These are phyloP conservation scores for Saccopteryx leptura DNA, from an alignment of 2,113 vertebrate genomes.

Conservation along the genomic window DNA sequence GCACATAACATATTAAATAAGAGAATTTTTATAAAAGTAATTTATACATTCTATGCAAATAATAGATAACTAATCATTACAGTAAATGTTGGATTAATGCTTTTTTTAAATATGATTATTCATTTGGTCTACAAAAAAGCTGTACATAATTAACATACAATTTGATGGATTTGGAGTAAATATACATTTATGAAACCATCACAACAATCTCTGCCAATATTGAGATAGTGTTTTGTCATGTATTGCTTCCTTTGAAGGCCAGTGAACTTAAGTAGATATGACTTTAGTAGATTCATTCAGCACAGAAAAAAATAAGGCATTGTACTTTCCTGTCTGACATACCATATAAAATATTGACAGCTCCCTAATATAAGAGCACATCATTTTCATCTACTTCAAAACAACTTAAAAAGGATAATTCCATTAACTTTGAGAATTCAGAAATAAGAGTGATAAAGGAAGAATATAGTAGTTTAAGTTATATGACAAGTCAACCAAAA, in stretches of 20 bases:
- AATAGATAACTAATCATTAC: neutral
- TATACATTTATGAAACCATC: neutral
- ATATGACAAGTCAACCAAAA: slow-evolving; percentile 57
- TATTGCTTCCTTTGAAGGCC: slow-evolving; percentile 44
- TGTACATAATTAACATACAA: neutral
- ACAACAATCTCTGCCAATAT: neutral
- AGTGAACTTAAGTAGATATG: neutral
- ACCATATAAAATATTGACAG: slow-evolving; percentile 9
- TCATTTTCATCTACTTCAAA: neutral
- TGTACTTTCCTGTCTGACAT: neutral
- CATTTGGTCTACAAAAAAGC: neutral
- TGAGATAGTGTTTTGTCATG: neutral
- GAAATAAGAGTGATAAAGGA: neutral
- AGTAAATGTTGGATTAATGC: neutral
- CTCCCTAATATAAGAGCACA: neutral
- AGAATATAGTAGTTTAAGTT: slow-evolving; percentile 20
- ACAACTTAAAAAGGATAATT: neutral
- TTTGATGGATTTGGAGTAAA: neutral
- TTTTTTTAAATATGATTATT: neutral
- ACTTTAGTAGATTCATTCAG: slow-evolving; percentile 9
- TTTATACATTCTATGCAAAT: neutral
- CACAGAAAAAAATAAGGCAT: neutral
- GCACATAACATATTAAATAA: slow-evolving; percentile 1
- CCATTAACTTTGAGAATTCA: neutral
- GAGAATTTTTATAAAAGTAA: neutral